phyloP scores from a whole-genome alignment of 2,797 vertebrate species.

The Poecilia picta region DNA sequence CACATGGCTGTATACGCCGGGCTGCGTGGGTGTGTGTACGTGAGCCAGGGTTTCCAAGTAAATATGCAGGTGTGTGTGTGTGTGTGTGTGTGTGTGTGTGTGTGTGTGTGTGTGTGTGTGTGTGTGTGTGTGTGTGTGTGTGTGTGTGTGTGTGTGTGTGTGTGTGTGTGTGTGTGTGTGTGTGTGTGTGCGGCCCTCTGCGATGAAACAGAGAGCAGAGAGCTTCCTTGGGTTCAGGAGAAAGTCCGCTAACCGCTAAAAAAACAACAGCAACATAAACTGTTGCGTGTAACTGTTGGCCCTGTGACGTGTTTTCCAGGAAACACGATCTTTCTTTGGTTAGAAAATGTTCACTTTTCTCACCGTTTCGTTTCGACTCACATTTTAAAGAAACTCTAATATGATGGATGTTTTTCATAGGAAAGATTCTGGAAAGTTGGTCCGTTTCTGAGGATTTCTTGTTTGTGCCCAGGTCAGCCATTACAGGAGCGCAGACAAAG shows the following conservation, averaged over 20 bases:
- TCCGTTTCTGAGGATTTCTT: background rate
- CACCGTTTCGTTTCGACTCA: background rate
- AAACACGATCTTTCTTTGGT: no score
- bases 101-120: no score
- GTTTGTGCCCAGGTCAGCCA: background rate
- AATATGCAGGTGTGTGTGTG: conserved; percentile 47
- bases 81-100: no score
- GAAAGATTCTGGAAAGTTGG: conserved; percentile 24
- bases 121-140: no score
- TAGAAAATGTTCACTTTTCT: background rate
- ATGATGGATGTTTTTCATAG: background rate
- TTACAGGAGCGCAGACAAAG: conserved; percentile 18
- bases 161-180: no score
- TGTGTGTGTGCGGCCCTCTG: conserved; percentile 24
- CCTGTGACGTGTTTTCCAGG: background rate
- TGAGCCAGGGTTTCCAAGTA: conserved; percentile 30
- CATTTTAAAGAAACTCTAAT: background rate
- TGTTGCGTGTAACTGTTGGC: background rate
- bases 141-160: no score
- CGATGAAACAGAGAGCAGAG: conserved; percentile 23
- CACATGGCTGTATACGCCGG: conserved; percentile 34
- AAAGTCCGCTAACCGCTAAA: background rate
- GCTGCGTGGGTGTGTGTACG: conserved; percentile 21
- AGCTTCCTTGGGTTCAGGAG: conserved; percentile 9
- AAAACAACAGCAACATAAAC: background rate